phyloP scores from a whole-genome alignment of 30 jellyfish, hydroid and myxozoan species.

The Hydractinia symbiolongicarpus region DNA sequence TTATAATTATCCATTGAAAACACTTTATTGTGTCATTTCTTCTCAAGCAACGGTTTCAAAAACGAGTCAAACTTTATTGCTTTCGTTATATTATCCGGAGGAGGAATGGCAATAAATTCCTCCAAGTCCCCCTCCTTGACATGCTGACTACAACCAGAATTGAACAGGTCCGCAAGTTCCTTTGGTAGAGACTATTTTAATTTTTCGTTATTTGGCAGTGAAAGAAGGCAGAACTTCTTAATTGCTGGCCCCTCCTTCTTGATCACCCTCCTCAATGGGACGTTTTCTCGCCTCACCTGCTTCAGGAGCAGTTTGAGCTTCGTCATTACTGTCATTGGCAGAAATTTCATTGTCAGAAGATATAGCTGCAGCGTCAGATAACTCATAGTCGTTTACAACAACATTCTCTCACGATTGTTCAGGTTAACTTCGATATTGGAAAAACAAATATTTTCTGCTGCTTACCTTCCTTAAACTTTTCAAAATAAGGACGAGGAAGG shows the following conservation, averaged over 20 bases:
- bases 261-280: neutral
- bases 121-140: neutral
- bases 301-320: neutral
- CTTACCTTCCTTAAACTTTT: neutral
- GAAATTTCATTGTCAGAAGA: neutral
- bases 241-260: neutral
- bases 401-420: neutral
- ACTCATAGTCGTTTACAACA: neutral
- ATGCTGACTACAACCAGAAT: neutral
- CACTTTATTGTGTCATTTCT: neutral
- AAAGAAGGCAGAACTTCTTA: neutral
- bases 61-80: neutral
- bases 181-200: neutral
- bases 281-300: neutral
- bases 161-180: slow-evolving; percentile 2
- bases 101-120: neutral
- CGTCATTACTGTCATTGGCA: neutral
- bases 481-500: neutral
- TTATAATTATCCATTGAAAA: neutral
- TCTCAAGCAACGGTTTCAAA: neutral
- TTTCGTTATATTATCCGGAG: neutral
- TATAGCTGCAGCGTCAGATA: neutral
- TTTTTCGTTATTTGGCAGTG: neutral
- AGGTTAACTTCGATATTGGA: neutral
- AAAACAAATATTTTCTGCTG: neutral